These are phyloP conservation scores for Micrasema minimum DNA, from an alignment of 1,140 invertebrate genomes.

Conservation along the genomic window DNA sequence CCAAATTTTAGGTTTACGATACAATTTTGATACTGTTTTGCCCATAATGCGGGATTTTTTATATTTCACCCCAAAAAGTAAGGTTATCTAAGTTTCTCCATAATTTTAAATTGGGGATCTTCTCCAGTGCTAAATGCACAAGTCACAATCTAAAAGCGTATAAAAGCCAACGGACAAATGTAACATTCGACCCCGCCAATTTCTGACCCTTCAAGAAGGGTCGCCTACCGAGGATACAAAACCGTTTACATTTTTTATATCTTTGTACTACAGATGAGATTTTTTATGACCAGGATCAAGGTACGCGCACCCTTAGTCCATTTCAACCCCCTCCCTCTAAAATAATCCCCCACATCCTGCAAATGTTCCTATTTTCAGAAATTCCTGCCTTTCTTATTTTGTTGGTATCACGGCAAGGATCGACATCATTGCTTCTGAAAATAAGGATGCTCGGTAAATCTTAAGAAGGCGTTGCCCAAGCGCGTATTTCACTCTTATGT, in stretches of 20 bases:
- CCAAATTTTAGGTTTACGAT: too few species aligned
- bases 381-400: slow-evolving; percentile 13
- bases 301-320: slow-evolving; percentile 7
- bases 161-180: slow-evolving; percentile 16
- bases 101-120: slow-evolving; percentile 8
- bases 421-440: slow-evolving; percentile 36
- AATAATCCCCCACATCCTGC: slow-evolving; percentile 26
- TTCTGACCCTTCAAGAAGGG: slow-evolving; percentile 6
- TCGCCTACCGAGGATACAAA: slow-evolving; percentile 15
- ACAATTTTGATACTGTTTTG: too few species aligned
- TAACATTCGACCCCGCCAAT: background rate
- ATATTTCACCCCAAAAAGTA: too few species aligned
- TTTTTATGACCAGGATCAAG: slow-evolving; percentile 40
- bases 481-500: slow-evolving; percentile 35
- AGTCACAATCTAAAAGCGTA: background rate
- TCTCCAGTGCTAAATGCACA: background rate
- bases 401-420: slow-evolving; percentile 9
- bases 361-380: slow-evolving; percentile 20
- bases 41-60: too few species aligned
- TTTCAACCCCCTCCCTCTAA: slow-evolving; percentile 4
- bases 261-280: slow-evolving; percentile 40
- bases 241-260: slow-evolving; percentile 45
- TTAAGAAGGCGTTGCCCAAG: slow-evolving; percentile 26
- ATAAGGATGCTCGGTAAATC: slow-evolving; percentile 32
- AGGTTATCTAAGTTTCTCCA: background rate